These are phyloP conservation scores for Rhaphigaster nebulosa DNA, from an alignment of 2,888 invertebrate species.

Conservation along the genomic window DNA sequence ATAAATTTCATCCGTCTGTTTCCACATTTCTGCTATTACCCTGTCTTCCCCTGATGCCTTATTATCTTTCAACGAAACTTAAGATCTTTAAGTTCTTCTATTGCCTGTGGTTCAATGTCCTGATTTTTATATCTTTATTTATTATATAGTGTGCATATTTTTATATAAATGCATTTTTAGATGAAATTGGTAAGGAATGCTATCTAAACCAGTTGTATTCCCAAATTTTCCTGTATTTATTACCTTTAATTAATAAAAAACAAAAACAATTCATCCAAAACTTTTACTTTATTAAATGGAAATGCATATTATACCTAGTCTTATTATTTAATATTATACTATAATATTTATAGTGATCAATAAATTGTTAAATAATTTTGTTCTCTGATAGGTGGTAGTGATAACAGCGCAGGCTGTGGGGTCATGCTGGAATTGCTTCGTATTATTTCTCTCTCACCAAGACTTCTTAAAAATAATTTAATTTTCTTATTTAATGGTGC, in stretches of 20 bases:
- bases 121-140: too few species aligned
- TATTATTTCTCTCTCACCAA: conserved; percentile 68
- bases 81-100: too few species aligned
- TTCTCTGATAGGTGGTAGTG: conserved; percentile 72
- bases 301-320: background rate
- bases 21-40: too few species aligned
- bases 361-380: conserved; percentile 34
- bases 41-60: too few species aligned
- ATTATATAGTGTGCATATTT: too few species aligned
- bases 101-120: too few species aligned
- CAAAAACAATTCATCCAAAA: too few species aligned
- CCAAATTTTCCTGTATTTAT: background rate
- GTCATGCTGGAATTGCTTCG: conserved; percentile 74
- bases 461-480: conserved; percentile 71
- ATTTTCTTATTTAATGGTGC: conserved; percentile 76
- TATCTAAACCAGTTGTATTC: background rate
- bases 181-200: background rate
- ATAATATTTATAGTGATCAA: conserved; percentile 29
- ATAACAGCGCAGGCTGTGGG: conserved; percentile 75
- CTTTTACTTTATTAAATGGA: too few species aligned
- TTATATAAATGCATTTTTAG: too few species aligned
- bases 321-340: conserved; percentile 27
- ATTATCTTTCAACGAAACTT: too few species aligned
- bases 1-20: too few species aligned
- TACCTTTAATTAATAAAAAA: too few species aligned